Base-by-base conservation (phyloP, 2,888 invertebrate species). In the Copidosoma aretas region DNA sequence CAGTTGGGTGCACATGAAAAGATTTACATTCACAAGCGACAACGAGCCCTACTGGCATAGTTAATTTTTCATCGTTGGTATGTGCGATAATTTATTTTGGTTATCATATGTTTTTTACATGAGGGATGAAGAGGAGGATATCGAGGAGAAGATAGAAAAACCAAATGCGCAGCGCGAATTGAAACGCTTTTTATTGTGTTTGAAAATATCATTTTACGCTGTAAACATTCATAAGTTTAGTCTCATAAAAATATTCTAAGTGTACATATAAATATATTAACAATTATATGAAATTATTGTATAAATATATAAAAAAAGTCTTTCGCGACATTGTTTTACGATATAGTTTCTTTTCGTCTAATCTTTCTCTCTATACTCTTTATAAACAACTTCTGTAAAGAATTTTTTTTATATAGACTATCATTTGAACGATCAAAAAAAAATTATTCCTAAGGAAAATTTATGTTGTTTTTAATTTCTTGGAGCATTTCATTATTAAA, bases 1-100 rank as follows among this genome's bases (percentile, higher is more conserved):
- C 61, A 80, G 84, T 43, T 87, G 86, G 80, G 82, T 86, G 25
- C 75, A 85, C 60, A 84, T 80, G 79, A 60, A 70, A 60, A 52
- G 68, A 64, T 67, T 68, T 24, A 66, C 68, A 5, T 71, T 68
- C 32, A 59, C 70, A 21, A 72, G 65, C 51, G 70, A 70, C n/a
- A 72, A 70, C 46, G 46, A 70, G 8, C 70, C 72, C 22, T 70
- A 66, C 46, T 72, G 72, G 72, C 72, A 72, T n/a, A 65, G 41
- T 12, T 72, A 57, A 60, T 51, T 0, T 19, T 14, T 8, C n/a
- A 41, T 1, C 25, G 46, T 66, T 5, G n/a, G n/a, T 58, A 12
- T 25, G 10, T 21, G 21, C n/a, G 39, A n/a, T 56, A 2, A 10
- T 21, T 51, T 64, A 32, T 39, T 22, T 17, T 39, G 25, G 15